Evolutionary conservation across 2,113 vertebrate genomes (phyloP).

Genomic region (Ploceus nigricollis): DNA sequence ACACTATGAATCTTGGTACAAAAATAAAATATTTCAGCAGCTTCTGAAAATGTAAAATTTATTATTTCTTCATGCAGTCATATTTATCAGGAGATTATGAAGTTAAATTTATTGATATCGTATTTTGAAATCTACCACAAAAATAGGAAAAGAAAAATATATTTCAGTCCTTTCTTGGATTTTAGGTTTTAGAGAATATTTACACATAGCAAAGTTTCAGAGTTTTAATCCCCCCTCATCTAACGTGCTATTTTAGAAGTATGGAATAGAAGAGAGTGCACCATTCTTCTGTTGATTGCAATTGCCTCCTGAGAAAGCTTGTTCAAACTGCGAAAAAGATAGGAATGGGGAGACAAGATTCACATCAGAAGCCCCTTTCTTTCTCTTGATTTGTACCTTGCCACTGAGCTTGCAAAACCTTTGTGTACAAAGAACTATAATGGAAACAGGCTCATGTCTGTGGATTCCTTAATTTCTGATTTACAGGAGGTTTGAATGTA

Average conservation of each 20-base stretch:
- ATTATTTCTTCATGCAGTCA: slow-evolving; percentile 61
- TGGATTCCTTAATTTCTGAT: background rate
- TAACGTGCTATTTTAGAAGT: background rate
- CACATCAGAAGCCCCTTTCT: background rate
- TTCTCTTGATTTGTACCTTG: background rate
- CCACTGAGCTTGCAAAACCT: background rate
- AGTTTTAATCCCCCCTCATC: background rate
- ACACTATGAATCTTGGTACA: slow-evolving; percentile 10
- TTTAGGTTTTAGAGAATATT: slow-evolving; percentile 17
- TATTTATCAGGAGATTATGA: slow-evolving; percentile 64
- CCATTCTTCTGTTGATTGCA: background rate
- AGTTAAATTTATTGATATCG: slow-evolving; percentile 75
- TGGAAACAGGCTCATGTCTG: background rate
- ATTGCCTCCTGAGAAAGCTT: background rate
- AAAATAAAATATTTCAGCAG: slow-evolving; percentile 35
- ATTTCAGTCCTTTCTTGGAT: slow-evolving; percentile 28
- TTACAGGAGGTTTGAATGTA: background rate
- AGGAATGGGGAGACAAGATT: background rate
- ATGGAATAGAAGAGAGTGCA: background rate
- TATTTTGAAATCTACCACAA: slow-evolving; percentile 67
- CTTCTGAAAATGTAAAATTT: slow-evolving; percentile 44
- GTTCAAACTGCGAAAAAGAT: background rate
- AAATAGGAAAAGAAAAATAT: slow-evolving; percentile 55
- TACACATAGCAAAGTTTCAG: background rate
- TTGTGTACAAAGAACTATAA: background rate